Percentiles rank a stretch among this genome's conserved stretches.
Conservation (phyloP, 2,113 vertebrate genomes). For the Jaculus jaculus region DNA sequence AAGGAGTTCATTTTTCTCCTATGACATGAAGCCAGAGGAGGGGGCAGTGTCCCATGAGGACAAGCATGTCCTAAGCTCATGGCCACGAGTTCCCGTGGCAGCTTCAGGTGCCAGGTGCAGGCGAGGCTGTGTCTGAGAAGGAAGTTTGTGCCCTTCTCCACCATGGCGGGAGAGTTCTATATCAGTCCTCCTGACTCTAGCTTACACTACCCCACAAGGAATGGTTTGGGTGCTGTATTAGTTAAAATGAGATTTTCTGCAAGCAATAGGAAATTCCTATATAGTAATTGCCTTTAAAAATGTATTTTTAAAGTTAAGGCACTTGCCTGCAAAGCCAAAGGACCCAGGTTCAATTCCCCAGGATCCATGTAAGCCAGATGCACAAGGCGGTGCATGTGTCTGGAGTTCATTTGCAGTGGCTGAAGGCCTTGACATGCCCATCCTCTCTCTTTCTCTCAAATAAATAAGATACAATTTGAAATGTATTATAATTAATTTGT, state of each 20-base stretch:
- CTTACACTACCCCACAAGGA: neutral
- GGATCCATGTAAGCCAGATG: no score
- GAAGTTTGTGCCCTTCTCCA: no score
- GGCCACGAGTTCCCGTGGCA: neutral
- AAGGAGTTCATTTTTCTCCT: neutral
- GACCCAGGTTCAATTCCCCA: no score
- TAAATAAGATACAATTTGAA: no score
- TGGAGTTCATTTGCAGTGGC: no score
- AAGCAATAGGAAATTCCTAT: neutral
- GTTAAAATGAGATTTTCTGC: slow-evolving; percentile 18
- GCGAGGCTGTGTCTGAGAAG: neutral
- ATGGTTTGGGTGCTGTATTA: neutral
- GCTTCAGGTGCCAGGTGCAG: neutral
- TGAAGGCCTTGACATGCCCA: no score
- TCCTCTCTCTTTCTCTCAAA: no score
- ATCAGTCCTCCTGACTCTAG: neutral
- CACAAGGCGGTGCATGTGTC: no score
- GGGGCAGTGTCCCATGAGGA: neutral
- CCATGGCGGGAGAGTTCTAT: neutral
- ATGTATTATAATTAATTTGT: no score
- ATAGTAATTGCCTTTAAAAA: neutral
- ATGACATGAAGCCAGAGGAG: neutral
- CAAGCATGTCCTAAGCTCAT: neutral
- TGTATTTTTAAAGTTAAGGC: no score
- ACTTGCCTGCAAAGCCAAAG: no score